These are phyloP conservation scores for Tetranychus truncatus DNA, from an alignment of 2,888 invertebrate genomes.

Conservation along the genomic window DNA sequence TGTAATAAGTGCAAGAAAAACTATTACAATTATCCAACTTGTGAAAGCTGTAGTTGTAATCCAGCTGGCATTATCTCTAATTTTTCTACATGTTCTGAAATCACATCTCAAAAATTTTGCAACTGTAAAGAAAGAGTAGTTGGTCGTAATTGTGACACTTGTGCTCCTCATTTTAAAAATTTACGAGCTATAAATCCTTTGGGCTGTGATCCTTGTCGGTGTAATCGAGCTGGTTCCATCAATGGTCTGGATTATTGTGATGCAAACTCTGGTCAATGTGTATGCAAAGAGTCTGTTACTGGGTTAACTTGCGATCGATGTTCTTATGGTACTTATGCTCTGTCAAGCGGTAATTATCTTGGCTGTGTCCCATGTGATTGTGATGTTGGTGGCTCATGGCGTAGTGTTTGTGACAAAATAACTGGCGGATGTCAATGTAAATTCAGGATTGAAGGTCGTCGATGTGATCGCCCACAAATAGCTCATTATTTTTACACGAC, in stretches of 20 bases:
- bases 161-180: slow-evolving; percentile 87
- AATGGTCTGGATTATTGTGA: slow-evolving; percentile 57
- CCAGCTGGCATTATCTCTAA: slow-evolving; percentile 59
- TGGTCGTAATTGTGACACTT: slow-evolving; percentile 68
- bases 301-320: slow-evolving; percentile 65
- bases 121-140: slow-evolving; percentile 83
- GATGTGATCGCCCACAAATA: slow-evolving; percentile 66
- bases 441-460: slow-evolving; percentile 64
- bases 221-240: slow-evolving; percentile 61
- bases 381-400: slow-evolving; percentile 75
- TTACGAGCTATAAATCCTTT: slow-evolving; percentile 59
- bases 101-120: too few relatives aligned
- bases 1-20: slow-evolving; percentile 43
- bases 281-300: slow-evolving; percentile 66
- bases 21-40: slow-evolving; percentile 77
- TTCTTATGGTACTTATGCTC: slow-evolving; percentile 65
- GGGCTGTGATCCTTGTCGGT: slow-evolving; percentile 81
- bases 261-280: slow-evolving; percentile 66
- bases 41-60: slow-evolving; percentile 80
- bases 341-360: slow-evolving; percentile 62
- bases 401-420: slow-evolving; percentile 39
- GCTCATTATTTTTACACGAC: slow-evolving; percentile 88
- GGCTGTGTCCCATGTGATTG: slow-evolving; percentile 90
- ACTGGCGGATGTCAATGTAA: slow-evolving; percentile 78
- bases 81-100: slow-evolving; percentile 72